These are phyloP conservation scores for Myrmophylax atrothorax DNA, from an alignment of 2,113 vertebrate species.

Conservation along the genomic window DNA sequence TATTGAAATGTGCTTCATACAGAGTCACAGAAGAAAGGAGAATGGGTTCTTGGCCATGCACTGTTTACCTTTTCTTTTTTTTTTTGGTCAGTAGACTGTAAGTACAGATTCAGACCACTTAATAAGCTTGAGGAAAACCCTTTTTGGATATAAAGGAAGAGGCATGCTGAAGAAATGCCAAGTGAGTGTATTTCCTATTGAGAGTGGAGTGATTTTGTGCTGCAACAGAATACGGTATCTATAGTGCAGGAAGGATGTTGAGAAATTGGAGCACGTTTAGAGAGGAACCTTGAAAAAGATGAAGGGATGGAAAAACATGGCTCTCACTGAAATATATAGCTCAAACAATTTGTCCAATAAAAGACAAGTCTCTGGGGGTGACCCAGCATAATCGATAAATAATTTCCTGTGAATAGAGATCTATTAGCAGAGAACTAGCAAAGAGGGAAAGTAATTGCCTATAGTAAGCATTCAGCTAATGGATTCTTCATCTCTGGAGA, in stretches of 20 bases:
- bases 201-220: neutral
- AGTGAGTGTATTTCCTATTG: neutral
- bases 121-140: neutral
- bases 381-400: neutral
- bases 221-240: neutral
- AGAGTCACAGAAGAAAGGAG: neutral
- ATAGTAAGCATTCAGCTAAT: constrained; percentile 8
- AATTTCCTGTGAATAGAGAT: constrained; percentile 43
- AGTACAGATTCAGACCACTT: neutral
- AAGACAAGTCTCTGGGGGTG: neutral
- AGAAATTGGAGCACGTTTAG: neutral
- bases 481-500: constrained; percentile 13
- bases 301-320: neutral
- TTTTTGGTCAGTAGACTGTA: neutral
- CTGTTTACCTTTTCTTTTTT: neutral
- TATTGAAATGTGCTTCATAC: fast-evolving
- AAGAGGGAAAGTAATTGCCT: constrained; percentile 6
- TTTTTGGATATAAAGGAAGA: neutral
- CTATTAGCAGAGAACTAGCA: neutral
- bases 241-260: neutral
- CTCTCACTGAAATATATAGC: neutral
- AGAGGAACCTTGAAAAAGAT: neutral
- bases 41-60: neutral
- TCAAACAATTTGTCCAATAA: neutral
- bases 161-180: neutral